Conservation (phyloP, 2,113 vertebrate species). For the Puffinus mauretanicus region DNA sequence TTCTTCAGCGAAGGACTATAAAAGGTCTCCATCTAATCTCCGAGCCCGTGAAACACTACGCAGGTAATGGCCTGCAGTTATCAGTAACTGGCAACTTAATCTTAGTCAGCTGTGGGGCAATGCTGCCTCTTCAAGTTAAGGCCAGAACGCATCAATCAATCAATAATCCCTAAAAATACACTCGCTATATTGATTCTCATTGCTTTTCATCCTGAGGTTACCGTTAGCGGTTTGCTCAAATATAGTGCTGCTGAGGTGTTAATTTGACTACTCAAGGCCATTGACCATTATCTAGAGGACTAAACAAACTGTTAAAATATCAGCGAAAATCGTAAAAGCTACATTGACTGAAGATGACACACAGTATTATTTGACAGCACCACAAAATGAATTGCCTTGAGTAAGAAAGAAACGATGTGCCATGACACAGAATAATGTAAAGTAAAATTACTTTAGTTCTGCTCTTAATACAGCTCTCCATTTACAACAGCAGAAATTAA, state of each 20-base stretch:
- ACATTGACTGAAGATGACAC: background rate
- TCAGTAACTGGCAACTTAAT: conserved; percentile 60
- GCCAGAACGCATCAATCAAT: conserved; percentile 67
- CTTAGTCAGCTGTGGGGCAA: conserved; percentile 70
- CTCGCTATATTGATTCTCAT: conserved; percentile 40
- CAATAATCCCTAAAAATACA: conserved; percentile 62
- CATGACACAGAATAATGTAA: background rate
- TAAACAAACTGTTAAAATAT: conserved; percentile 8
- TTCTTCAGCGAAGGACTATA: background rate
- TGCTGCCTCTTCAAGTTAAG: conserved; percentile 1
- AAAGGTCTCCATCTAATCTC: background rate
- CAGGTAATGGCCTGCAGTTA: conserved; percentile 5
- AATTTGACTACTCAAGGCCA: conserved; percentile 46
- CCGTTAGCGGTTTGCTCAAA: conserved; percentile 8
- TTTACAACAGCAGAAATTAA: conserved; percentile 26
- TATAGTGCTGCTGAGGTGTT: conserved; percentile 2
- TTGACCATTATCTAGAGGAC: conserved; percentile 34
- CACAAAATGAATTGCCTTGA: conserved; percentile 32
- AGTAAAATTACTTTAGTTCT: conserved; percentile 29
- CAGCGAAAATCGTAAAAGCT: background rate
- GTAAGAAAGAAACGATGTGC: conserved; percentile 5
- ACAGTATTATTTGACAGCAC: background rate
- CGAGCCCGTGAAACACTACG: background rate
- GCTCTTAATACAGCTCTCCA: background rate
- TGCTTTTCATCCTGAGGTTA: conserved; percentile 29